These are phyloP conservation scores for Haliaeetus leucogaster DNA, from an alignment of 2,113 vertebrate species.

Conservation along the genomic window DNA sequence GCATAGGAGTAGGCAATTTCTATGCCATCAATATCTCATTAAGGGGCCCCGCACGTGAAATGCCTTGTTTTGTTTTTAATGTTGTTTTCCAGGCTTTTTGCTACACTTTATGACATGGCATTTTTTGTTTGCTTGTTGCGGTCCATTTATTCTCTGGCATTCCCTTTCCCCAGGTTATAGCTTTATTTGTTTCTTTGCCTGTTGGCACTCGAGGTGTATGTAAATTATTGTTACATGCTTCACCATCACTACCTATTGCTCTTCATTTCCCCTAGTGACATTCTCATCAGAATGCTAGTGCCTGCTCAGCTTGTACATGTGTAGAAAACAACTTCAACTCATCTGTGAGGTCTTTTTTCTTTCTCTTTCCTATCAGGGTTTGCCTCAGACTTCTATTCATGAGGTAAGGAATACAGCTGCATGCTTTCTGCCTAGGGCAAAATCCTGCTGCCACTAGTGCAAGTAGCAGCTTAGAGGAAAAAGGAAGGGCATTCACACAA, in stretches of 20 bases:
- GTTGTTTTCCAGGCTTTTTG: constrained; percentile 23
- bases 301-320: background rate
- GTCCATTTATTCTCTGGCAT: constrained; percentile 48
- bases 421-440: background rate
- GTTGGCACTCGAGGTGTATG: background rate
- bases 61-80: constrained; percentile 7
- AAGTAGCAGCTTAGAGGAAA: constrained; percentile 21
- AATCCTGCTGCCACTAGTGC: background rate
- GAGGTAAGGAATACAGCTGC: background rate
- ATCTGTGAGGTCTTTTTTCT: background rate
- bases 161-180: constrained; percentile 5
- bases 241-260: constrained; percentile 32
- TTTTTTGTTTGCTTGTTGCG: constrained; percentile 16
- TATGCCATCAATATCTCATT: constrained; percentile 63
- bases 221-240: constrained; percentile 36
- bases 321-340: background rate
- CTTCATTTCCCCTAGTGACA: constrained; percentile 42
- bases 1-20: constrained; percentile 52
- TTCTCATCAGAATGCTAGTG: background rate
- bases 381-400: background rate
- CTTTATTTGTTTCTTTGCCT: constrained; percentile 44
- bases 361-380: background rate
- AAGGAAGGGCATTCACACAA: constrained; percentile 65
- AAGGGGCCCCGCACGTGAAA: constrained; percentile 10
- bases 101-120: constrained; percentile 14